Evolutionary conservation across 2,888 invertebrate genomes (phyloP), one percentile per base, ranked within the genome.

Genomic region (Drosophila villosipedis): DNA sequence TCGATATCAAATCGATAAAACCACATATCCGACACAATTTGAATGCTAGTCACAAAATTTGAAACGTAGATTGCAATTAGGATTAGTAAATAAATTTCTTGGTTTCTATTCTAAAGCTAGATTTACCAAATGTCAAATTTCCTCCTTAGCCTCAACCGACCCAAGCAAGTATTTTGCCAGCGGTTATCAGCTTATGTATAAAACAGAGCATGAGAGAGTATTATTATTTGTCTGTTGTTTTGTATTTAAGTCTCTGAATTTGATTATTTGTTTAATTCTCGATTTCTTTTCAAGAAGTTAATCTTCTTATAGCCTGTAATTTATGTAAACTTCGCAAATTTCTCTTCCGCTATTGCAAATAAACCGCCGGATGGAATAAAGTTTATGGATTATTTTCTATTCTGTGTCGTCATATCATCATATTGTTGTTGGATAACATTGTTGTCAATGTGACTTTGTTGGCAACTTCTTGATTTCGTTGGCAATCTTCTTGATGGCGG

Each of bases 401-500:
- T 7, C 22, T 22, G 14, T 37, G 9, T 9, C 12, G 7, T 19
- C 9, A 12, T 25, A 19, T 22, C 28, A 28, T 30, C 43, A 14
- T 47, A 25, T 58, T 37, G 37, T 55, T 55, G 19, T 16, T 37
- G 28, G 35, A 28, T 39, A 12, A 16, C 16, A 25, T 30, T 16
- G 30, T 53, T 16, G 31, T 59, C 10, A 79, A 41, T 69, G 69
- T n/a, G 41, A 39, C 47, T 84, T 80, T 28, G 52, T 47, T 30
- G 82, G 41, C 39, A 9, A 6, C 50, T 89, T 89, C 62, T 87
- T 87, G 28, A 87, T 58, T 9, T 84, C 84, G 12, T 80, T 83
- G 10, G 89, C 82, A 33, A 89, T 71, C 64, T 79, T 87, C 43
- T 87, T 87, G 43, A 87, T 84, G 41, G 87, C 87, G 7, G 87